phyloP scores from a whole-genome alignment of 2,888 invertebrate genomes.

The Cryptocheilus praepositus region DNA sequence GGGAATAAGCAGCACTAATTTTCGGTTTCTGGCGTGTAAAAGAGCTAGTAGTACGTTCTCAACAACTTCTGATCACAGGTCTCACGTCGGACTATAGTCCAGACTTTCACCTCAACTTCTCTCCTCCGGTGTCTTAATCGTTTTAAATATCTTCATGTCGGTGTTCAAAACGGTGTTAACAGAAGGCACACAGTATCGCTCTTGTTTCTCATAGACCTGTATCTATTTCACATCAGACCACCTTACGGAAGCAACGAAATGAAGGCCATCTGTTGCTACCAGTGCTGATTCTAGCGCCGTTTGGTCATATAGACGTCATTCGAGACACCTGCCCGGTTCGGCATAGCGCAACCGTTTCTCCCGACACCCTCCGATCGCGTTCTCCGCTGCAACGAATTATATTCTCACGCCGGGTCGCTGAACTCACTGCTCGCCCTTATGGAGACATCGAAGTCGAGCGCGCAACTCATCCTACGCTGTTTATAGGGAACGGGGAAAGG shows the following conservation, averaged over 20 bases:
- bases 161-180: too few relatives aligned
- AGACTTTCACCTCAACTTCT: too few relatives aligned
- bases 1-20: too few relatives aligned
- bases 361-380: background rate
- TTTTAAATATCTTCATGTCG: too few relatives aligned
- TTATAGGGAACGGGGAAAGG: conserved; percentile 12
- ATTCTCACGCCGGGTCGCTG: conserved; percentile 9
- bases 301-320: conserved; percentile 27
- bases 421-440: conserved; percentile 1
- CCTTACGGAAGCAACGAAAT: conserved; percentile 34
- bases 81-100: too few relatives aligned
- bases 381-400: background rate
- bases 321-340: conserved; percentile 43
- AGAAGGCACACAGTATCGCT: too few relatives aligned
- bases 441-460: conserved; percentile 13
- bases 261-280: conserved; percentile 39
- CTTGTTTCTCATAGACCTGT: conserved; percentile 12
- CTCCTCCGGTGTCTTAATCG: too few relatives aligned
- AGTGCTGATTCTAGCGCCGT: conserved; percentile 19
- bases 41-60: too few relatives aligned
- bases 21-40: too few relatives aligned
- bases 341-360: background rate
- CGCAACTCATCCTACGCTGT: conserved; percentile 4
- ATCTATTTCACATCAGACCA: conserved; percentile 39
- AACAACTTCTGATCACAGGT: too few relatives aligned